These are phyloP conservation scores for Montipora cactus DNA, from an alignment of 64 coral and sea anemone species.

Conservation along the genomic window DNA sequence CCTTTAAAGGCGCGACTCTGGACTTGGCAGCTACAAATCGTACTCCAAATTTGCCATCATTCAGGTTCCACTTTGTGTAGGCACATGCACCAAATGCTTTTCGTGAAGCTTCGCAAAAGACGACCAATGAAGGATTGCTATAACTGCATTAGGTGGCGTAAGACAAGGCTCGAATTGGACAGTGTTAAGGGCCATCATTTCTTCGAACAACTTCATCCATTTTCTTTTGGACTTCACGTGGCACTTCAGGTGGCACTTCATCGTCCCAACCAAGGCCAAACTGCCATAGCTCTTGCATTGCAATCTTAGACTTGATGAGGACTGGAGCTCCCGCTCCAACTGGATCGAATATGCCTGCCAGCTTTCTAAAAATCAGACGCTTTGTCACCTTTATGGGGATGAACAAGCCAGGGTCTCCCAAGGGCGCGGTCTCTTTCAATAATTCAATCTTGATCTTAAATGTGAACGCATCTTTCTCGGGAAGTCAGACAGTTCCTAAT, in stretches of 20 bases:
- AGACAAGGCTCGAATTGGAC: constrained; percentile 21
- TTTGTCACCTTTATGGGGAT: constrained; percentile 32
- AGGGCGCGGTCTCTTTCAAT: not conserved
- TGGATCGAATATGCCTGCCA: too few relatives aligned
- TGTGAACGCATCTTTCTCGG: constrained; percentile 18
- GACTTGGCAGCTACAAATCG: constrained; percentile 48
- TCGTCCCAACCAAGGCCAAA: constrained; percentile 16
- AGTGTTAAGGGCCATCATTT: constrained; percentile 27
- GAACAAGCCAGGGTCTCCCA: not conserved
- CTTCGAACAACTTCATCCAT: constrained; percentile 55
- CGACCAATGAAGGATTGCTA: not conserved
- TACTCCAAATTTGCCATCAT: not conserved
- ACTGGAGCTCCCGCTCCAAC: too few relatives aligned
- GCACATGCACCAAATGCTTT: constrained; percentile 49
- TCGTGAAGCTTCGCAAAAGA: constrained; percentile 49
- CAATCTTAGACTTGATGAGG: not conserved
- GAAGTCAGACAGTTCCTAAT: constrained; percentile 35
- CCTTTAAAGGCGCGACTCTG: constrained; percentile 33
- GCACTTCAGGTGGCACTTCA: constrained; percentile 41
- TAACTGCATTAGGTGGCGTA: not conserved
- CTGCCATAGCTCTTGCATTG: constrained; percentile 49
- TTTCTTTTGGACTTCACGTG: constrained; percentile 24
- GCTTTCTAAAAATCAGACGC: constrained; percentile 26
- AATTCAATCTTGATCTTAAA: constrained; percentile 30
- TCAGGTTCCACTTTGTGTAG: constrained; percentile 21